Evolutionary conservation across 1,140 invertebrate species (phyloP).

Genomic region (Camponotus floridanus): DNA sequence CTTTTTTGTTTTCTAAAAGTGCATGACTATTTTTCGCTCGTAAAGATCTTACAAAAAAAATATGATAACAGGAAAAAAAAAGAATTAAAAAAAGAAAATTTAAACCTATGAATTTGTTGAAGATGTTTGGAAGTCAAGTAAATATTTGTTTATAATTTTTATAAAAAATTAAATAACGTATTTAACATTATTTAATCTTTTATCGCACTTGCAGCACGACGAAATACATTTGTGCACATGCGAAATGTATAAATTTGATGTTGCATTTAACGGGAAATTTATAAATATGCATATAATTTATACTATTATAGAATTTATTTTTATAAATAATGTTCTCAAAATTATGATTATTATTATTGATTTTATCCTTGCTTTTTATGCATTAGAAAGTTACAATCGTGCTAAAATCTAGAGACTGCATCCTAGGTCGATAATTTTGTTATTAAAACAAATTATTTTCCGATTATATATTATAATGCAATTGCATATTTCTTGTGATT

Average conservation of each 20-base stretch:
- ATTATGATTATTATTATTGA: neutral
- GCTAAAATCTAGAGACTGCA: constrained; percentile 20
- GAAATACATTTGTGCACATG: neutral
- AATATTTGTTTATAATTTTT: too few species aligned
- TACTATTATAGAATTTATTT: constrained; percentile 20
- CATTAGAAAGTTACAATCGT: constrained; percentile 3
- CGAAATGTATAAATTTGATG: neutral
- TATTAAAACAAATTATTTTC: constrained; percentile 15
- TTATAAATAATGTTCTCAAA: constrained; percentile 1
- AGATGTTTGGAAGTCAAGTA: too few species aligned
- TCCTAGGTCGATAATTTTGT: constrained; percentile 48
- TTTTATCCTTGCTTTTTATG: neutral
- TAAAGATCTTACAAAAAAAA: neutral
- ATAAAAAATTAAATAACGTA: too few species aligned
- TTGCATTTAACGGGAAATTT: constrained; percentile 11
- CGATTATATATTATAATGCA: neutral
- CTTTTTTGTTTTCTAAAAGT: neutral
- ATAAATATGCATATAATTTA: constrained; percentile 7
- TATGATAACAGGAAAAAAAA: neutral
- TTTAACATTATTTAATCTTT: constrained; percentile 10
- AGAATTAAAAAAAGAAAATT: neutral
- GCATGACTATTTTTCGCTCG: too few species aligned
- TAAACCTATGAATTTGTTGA: neutral
- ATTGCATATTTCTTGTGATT: neutral
- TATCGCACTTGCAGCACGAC: neutral